Evolutionary conservation across 1,140 invertebrate genomes (phyloP).

Genomic region (Coenobita brevimanus): DNA sequence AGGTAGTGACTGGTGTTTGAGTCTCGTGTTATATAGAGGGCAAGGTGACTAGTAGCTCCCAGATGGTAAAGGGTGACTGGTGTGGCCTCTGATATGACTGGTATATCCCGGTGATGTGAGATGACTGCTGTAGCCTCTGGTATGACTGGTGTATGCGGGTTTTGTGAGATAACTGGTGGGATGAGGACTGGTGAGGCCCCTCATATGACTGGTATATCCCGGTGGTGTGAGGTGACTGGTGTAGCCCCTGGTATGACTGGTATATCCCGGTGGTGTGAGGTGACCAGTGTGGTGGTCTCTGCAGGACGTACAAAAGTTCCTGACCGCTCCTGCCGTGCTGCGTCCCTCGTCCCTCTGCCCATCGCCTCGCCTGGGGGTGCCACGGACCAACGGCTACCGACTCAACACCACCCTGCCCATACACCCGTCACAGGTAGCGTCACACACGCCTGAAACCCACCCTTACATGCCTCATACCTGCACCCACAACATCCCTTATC

Average conservation of each 20-base stretch:
- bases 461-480: not conserved
- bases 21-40: no score
- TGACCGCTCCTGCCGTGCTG: slow-evolving; percentile 58
- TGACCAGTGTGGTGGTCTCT: slow-evolving; percentile 3
- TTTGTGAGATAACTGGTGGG: no score
- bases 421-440: slow-evolving; percentile 62
- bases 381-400: slow-evolving; percentile 57
- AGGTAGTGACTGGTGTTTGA: no score
- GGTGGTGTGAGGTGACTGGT: no score
- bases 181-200: not conserved
- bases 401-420: slow-evolving; percentile 63
- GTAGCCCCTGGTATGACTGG: not conserved
- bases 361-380: slow-evolving; percentile 41
- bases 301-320: slow-evolving; percentile 67
- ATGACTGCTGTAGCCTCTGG: no score
- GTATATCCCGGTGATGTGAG: no score
- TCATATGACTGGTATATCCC: no score
- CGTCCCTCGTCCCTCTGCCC: slow-evolving; percentile 55
- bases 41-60: no score
- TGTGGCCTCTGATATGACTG: no score
- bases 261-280: no score
- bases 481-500: not conserved
- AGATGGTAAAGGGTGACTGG: no score
- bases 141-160: no score
- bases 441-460: slow-evolving; percentile 29